These are phyloP conservation scores for Sacculina carcini DNA, from an alignment of 2,888 invertebrate species.

Conservation along the genomic window DNA sequence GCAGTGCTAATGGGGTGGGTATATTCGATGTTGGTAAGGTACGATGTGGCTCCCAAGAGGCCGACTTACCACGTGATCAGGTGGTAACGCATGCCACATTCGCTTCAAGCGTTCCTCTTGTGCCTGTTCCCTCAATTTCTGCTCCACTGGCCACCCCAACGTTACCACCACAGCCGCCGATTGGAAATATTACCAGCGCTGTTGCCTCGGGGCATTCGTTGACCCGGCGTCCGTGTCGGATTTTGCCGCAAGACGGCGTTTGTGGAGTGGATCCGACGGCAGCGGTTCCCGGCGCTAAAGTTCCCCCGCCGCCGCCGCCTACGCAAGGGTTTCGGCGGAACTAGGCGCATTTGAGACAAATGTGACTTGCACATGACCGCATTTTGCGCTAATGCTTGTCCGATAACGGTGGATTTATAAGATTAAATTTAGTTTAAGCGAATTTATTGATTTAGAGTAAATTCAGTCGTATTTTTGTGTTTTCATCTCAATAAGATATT, in stretches of 20 bases:
- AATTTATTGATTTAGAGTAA: too few relatives aligned
- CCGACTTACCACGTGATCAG: background rate
- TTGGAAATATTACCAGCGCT: conserved; percentile 8
- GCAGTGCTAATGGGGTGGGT: too few relatives aligned
- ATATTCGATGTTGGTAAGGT: too few relatives aligned
- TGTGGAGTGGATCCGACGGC: background rate
- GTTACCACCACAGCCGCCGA: conserved; percentile 4
- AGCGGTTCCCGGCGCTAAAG: background rate
- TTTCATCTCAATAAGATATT: background rate
- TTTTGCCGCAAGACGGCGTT: background rate
- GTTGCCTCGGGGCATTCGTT: conserved; percentile 9
- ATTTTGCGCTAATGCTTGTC: too few relatives aligned
- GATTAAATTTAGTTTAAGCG: too few relatives aligned
- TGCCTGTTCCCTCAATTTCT: background rate
- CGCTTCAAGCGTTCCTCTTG: background rate
- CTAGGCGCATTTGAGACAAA: too few relatives aligned
- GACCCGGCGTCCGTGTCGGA: background rate
- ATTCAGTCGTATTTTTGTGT: background rate
- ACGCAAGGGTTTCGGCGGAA: background rate
- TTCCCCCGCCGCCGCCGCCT: background rate
- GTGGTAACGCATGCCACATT: background rate
- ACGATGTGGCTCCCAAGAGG: too few relatives aligned
- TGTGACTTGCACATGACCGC: too few relatives aligned
- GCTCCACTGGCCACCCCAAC: conserved; percentile 8
- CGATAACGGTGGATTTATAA: too few relatives aligned